Evolutionary conservation across 2,797 vertebrate species (phyloP).

Genomic region (Danio tinwini): DNA sequence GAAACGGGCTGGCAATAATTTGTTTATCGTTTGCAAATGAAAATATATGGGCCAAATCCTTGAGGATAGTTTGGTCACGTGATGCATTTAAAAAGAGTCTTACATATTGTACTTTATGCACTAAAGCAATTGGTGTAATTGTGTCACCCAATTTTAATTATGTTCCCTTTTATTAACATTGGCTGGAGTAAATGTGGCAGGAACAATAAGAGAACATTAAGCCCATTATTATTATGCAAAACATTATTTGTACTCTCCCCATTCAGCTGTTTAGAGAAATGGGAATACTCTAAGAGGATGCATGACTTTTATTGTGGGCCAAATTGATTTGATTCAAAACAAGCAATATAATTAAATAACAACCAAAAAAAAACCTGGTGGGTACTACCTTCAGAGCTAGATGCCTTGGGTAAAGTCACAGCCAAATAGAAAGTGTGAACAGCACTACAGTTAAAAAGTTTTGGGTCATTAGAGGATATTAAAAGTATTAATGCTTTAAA

Average conservation of each 20-base stretch:
- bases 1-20: neutral
- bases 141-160: constrained; percentile 8
- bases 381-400: neutral
- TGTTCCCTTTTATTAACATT: neutral
- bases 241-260: neutral
- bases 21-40: neutral
- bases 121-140: constrained; percentile 8
- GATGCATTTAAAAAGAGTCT: neutral
- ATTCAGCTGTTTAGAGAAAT: constrained; percentile 17
- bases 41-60: neutral
- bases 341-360: neutral
- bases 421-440: neutral
- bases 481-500: no score
- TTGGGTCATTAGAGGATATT: neutral
- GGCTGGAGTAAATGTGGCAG: neutral
- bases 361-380: neutral
- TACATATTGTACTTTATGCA: neutral
- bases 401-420: neutral
- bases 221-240: neutral
- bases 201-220: constrained; percentile 8
- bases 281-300: constrained; percentile 11
- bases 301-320: neutral
- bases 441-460: neutral
- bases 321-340: neutral
- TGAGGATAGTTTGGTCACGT: neutral